Evolutionary conservation across 1,140 invertebrate species (phyloP), one percentile per base, ranked within the genome.

Genomic region (Papilio helenus): DNA sequence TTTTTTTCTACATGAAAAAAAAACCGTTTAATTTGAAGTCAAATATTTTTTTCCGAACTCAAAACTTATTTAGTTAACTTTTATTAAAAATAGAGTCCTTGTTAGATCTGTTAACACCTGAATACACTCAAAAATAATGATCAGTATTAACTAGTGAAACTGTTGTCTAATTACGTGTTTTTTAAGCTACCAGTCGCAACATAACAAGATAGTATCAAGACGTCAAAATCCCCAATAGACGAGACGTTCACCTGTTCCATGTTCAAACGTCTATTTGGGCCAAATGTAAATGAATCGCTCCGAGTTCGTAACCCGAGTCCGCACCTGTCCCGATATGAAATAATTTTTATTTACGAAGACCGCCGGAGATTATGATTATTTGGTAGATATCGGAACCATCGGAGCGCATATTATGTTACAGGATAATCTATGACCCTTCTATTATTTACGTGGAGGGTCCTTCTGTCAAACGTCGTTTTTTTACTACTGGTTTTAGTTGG

Each of bases 341-440:
- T 92, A 92, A 89, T 93, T 93, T 92, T 93, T 92, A 91, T 93
- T 92, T 92, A 94, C 90, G 87, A 83, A 89, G 87, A 89, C 90
- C 91, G 88, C 90, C 89, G 81, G 85, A 89, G 89, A 92, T 90
- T 92, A 92, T 90, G 89, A 90, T 90, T 90, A 90, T 92, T 90
- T 91, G 88, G 86, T 85, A 73, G 85, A 85, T 92, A 93, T 93
- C 91, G 84, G 86, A 79, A 79, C 85, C 83, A 92, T 93, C 92
- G 87, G 79, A 81, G 84, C 87, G 85, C 88, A 86, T 93, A 93
- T 94, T 91, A 92, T 88, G 88, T 94, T 93, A 93, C 91, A 83
- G 81, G 84, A 77, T 87, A 87, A 87, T 82, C 88, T 90, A 92
- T 90, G 89, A 89, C 87, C 84, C 86, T 86, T 86, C 84, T 87